These are phyloP conservation scores for Oxyteleia sp. DNA, from an alignment of 2,888 invertebrate species.

Conservation along the genomic window DNA sequence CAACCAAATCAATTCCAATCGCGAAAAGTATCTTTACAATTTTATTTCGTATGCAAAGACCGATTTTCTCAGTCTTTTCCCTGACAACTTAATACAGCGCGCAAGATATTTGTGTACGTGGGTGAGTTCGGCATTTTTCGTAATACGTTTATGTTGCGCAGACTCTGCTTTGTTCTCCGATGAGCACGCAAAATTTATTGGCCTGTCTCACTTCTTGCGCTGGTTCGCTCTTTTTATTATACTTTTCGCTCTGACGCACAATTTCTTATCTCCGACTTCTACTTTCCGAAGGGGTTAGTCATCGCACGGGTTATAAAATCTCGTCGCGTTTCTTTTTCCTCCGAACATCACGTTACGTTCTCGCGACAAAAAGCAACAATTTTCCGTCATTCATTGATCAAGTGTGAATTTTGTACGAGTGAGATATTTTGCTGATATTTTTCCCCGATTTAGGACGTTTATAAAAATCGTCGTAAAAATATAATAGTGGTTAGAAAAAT, in stretches of 20 bases:
- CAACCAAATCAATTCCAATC: constrained; percentile 20
- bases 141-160: constrained; percentile 55
- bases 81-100: constrained; percentile 47
- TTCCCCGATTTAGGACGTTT: not conserved
- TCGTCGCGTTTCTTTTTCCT: constrained; percentile 27
- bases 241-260: constrained; percentile 57
- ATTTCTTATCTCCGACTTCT: constrained; percentile 57
- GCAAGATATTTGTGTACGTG: constrained; percentile 54
- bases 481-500: not conserved
- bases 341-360: constrained; percentile 9
- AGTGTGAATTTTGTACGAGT: constrained; percentile 5
- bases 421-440: constrained; percentile 1
- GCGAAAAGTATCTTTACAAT: constrained; percentile 19
- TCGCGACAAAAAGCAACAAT: constrained; percentile 29
- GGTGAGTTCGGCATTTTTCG: constrained; percentile 48
- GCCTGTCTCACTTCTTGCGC: constrained; percentile 52
- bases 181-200: constrained; percentile 65
- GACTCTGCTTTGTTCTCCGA: constrained; percentile 56
- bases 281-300: constrained; percentile 41
- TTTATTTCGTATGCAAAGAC: constrained; percentile 52
- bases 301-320: constrained; percentile 51
- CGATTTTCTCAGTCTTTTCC: constrained; percentile 43
- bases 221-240: constrained; percentile 52
- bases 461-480: not conserved
- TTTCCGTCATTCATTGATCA: constrained; percentile 29